A percentile compares a stretch with the other conserved stretches of the same genome.
These are phyloP conservation scores for Drosophila bipectinata DNA, from an alignment of 1,140 invertebrate species.

Conservation along the genomic window DNA sequence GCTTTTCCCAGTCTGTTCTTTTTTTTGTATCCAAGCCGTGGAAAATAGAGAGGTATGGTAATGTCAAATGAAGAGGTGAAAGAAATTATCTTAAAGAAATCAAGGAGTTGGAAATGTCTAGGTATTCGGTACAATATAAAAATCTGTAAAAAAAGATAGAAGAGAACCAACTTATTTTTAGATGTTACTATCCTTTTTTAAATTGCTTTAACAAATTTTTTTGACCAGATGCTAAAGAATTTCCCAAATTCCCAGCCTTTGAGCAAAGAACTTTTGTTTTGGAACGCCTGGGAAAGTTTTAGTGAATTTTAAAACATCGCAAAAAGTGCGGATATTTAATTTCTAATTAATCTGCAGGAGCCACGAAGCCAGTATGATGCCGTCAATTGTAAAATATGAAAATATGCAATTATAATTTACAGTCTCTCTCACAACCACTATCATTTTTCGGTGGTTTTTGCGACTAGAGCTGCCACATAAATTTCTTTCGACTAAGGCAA, in stretches of 20 bases:
- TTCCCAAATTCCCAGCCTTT: not conserved
- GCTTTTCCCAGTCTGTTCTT: conserved; percentile 5
- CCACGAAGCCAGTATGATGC: conserved; percentile 6
- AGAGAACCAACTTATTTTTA: no score
- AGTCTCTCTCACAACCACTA: conserved; percentile 35
- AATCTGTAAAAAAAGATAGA: not conserved
- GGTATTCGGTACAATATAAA: not conserved
- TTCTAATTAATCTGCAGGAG: conserved; percentile 61
- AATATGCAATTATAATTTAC: conserved; percentile 83
- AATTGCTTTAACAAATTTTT: not conserved
- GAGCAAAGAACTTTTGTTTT: conserved; percentile 28
- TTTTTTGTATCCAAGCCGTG: conserved; percentile 1
- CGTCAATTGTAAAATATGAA: conserved; percentile 81
- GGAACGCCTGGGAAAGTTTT: conserved; percentile 52
- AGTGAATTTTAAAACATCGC: conserved; percentile 54
- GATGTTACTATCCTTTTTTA: not conserved
- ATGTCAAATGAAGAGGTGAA: conserved; percentile 8
- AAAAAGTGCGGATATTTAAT: conserved; percentile 61
- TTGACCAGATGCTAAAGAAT: not conserved
- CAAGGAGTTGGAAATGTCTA: not conserved
- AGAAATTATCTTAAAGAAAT: conserved; percentile 1
- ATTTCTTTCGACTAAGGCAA: conserved; percentile 54
- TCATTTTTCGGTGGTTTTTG: conserved; percentile 30
- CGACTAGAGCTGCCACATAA: conserved; percentile 60
- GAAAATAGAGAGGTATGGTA: conserved; percentile 25